Evolutionary conservation across 1,140 invertebrate genomes (phyloP), one percentile per base, ranked within the genome.

Genomic region (Drosophila simulans): DNA sequence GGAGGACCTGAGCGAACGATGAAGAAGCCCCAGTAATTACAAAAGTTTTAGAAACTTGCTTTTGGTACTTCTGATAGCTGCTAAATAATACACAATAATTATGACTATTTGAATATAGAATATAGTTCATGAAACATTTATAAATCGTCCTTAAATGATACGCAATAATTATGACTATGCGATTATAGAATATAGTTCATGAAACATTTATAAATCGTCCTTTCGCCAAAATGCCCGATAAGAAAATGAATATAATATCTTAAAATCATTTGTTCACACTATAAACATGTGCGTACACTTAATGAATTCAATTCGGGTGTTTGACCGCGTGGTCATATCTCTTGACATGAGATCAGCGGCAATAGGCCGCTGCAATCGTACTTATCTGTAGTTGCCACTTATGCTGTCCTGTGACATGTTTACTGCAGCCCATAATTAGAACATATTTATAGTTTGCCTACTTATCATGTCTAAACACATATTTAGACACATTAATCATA

Each of bases 111-210:
- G 58, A 69, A 45, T 40, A 55, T 55, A 70, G 57, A 82, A 45
- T 62, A 34, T 83, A 83, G 75, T 52, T 79, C 75, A 52, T 84
- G 79, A 80, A 80, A 46, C 72, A 51, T 80, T 80, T 76, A 66
- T 80, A 76, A 74, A 73, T 65, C 42, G 49, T 62, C 45, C 53
- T 46, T 52, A 68, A 82, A 83, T 82, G 25, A 37, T 15, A 35
- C 22, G 27, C 20, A 35, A 42, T 59, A 37, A 71, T 43, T 20
- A 13, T 34, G 48, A 40, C 8, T 13, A 3, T 65, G 39, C 58
- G 58, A 69, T 34, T 40, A 59, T 55, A 70, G 57, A 82, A 45
- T 62, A 34, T 83, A 83, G 75, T 52, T 79, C 70, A 52, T 84
- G 79, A 80, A 80, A 46, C 72, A 51, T 80, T 80, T 76, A 66